Evolutionary conservation across 2,113 vertebrate genomes (phyloP), one percentile per base, ranked within the genome.

Genomic region (Cacatua alba): DNA sequence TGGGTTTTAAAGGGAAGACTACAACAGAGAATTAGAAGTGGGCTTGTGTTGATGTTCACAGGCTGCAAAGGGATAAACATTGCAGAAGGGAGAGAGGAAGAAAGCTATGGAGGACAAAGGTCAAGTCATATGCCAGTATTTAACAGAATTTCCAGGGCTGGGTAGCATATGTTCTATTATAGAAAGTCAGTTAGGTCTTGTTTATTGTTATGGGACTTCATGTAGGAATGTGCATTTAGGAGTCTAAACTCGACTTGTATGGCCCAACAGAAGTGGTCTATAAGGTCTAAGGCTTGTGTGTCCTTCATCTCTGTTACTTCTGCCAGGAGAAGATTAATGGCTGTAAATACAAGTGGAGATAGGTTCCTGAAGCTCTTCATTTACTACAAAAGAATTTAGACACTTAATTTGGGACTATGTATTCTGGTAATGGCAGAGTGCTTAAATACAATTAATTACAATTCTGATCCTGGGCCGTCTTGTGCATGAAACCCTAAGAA

Each of bases 1-100:
- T 71, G 80, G 41, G 17, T 69, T 94, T 94, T 95, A 81, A 75
- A 67, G 72, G 91, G 64, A 95, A 93, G 75, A 88, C 64, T 88
- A 43, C 31, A 70, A 43, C 6, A 84, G 82, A 51, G 70, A 77
- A 18, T 76, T 71, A 69, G 53, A 93, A 94, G 71, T 8, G 82
- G 37, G 70, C 28, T 93, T 92, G 57, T 86, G 49, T 69, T 83
- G 71, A 18, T 77, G 19, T 83, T 92, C 41, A 51, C 39, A 80
- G 49, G 39, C 70, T 94, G 57, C n/a, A 84, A 60, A 82, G 44
- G 43, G 46, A 70, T 80, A 83, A 90, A 62, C 21, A 41, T 17
- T 59, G 59, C 37, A 83, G 71, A 86, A 92, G 90, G 59, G 33
- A 80, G 51, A 76, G 35, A 79, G 29, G 24, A 88, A 82, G 33